These are phyloP conservation scores for Syncerus caffer DNA, from an alignment of 2,797 vertebrate genomes.

Conservation along the genomic window DNA sequence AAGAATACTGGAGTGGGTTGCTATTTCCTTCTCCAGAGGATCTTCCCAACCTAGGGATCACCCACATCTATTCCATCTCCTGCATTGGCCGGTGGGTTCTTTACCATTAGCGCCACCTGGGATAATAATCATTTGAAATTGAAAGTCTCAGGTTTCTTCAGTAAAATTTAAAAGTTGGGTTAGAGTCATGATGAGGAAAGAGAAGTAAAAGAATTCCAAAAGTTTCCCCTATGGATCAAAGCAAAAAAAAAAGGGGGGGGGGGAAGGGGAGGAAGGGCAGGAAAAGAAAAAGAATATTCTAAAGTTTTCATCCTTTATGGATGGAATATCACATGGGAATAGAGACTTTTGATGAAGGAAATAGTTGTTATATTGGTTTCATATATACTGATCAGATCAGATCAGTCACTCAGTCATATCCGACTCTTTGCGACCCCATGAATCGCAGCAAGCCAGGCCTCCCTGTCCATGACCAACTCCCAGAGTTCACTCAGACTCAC, in stretches of 20 bases:
- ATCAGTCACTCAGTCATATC: too few species aligned
- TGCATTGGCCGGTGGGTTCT: neutral
- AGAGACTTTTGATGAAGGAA: neutral
- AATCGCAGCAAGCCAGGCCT: too few species aligned
- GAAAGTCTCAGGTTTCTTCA: neutral
- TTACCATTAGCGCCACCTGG: neutral
- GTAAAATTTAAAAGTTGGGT: neutral
- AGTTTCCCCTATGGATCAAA: neutral
- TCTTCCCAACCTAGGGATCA: neutral
- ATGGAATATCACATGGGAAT: neutral
- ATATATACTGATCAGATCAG: too few species aligned
- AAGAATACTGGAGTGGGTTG: neutral
- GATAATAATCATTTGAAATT: neutral
- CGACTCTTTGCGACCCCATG: too few species aligned
- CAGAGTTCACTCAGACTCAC: too few species aligned
- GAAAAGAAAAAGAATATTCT: neutral
- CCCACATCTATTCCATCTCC: neutral
- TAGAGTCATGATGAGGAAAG: neutral
- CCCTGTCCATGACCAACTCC: too few species aligned
- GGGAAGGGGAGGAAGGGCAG: neutral
- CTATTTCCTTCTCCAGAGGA: neutral
- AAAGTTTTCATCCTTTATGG: neutral
- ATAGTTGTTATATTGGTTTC: neutral
- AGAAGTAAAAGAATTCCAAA: neutral
- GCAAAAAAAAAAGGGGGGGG: neutral